These are phyloP conservation scores for Heliornis fulica DNA, from an alignment of 2,113 vertebrate genomes.

Conservation along the genomic window DNA sequence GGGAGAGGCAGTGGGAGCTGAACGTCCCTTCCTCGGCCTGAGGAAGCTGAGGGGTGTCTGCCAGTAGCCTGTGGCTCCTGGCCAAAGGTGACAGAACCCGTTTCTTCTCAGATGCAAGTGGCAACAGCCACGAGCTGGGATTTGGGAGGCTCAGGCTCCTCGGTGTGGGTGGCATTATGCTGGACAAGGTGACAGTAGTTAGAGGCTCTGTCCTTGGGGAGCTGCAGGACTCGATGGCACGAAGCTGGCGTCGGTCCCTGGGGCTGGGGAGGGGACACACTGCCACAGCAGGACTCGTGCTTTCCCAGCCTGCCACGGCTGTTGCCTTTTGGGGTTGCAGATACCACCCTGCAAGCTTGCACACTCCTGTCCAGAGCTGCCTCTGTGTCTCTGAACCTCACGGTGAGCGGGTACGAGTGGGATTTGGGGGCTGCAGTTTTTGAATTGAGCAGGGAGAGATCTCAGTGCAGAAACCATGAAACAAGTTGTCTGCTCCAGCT, in stretches of 20 bases:
- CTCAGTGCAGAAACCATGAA: neutral
- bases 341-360: too few relatives aligned
- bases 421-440: neutral
- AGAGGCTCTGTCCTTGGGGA: neutral
- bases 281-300: neutral
- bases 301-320: neutral
- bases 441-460: neutral
- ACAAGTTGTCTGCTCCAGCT: fast-evolving
- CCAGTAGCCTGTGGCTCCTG: neutral
- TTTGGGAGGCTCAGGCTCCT: neutral
- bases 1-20: fast-evolving
- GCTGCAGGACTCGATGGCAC: fast-evolving
- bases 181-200: neutral
- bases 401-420: neutral
- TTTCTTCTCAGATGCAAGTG: neutral
- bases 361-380: neutral
- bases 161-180: neutral
- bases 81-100: neutral
- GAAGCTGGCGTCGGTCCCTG: neutral
- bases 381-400: neutral
- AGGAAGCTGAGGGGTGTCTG: neutral
- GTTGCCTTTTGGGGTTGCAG: neutral
- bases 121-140: neutral
- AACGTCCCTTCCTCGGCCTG: neutral
- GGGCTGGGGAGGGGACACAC: fast-evolving